phyloP scores from a whole-genome alignment of 2,888 invertebrate species.

The Pilophorus perplexus region DNA sequence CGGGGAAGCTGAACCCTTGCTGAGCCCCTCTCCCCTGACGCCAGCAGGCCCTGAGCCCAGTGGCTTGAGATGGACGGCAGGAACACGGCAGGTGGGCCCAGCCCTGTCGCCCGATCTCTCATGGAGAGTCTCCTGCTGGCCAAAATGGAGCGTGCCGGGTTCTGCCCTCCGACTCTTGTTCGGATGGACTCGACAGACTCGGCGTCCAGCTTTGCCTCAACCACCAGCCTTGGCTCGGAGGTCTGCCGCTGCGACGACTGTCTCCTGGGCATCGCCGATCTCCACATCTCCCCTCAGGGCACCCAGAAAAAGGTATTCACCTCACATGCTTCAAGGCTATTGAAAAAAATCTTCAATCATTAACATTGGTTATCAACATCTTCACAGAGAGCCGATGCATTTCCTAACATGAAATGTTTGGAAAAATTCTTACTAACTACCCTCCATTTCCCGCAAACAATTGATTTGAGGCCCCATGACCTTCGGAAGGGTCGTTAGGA shows the following conservation, averaged over 20 bases:
- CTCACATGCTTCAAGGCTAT: too few species aligned
- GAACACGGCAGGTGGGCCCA: slow-evolving; percentile 24
- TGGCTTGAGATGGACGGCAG: slow-evolving; percentile 1
- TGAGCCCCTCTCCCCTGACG: too few species aligned
- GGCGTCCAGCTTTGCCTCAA: slow-evolving; percentile 47
- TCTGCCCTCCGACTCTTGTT: slow-evolving; percentile 56
- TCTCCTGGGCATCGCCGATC: slow-evolving; percentile 75
- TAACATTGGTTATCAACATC: too few species aligned
- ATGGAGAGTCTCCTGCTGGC: slow-evolving; percentile 79
- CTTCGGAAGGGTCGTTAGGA: too few species aligned
- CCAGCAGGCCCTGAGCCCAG: too few species aligned
- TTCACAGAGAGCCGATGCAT: too few species aligned
- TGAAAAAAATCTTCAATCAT: too few species aligned
- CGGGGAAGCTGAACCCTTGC: too few species aligned
- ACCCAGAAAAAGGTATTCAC: slow-evolving; percentile 64
- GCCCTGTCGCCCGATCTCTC: slow-evolving; percentile 61
- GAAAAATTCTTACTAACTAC: too few species aligned
- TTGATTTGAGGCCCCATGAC: too few species aligned
- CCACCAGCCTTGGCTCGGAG: slow-evolving; percentile 57
- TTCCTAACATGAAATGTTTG: too few species aligned
- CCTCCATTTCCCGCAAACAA: too few species aligned
- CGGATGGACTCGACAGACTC: slow-evolving; percentile 73
- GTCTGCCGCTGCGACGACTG: slow-evolving; percentile 82
- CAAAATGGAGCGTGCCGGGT: slow-evolving; percentile 72
- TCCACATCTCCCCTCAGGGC: slow-evolving; percentile 52